Evolutionary conservation across 1,140 invertebrate genomes (phyloP).

Genomic region (Homarus americanus): DNA sequence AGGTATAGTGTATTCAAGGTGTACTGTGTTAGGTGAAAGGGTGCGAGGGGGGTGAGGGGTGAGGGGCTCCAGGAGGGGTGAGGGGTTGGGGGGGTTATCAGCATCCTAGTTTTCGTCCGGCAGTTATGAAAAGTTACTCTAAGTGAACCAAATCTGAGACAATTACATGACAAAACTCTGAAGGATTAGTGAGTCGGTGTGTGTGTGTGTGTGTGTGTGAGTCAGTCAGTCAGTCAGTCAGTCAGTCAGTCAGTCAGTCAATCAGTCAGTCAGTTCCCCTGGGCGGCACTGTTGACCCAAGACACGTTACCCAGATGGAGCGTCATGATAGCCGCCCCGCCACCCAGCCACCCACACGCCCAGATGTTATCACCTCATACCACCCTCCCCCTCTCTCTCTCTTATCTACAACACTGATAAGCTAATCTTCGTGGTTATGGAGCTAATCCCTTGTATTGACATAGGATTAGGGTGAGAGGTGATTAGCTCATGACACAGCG

Average conservation of each 20-base stretch:
- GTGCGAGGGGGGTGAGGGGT: too few species aligned
- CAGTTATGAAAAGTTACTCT: neutral
- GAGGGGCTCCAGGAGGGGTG: too few species aligned
- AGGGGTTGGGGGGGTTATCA: neutral
- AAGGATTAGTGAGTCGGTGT: neutral
- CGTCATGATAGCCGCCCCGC: neutral
- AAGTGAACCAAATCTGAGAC: neutral
- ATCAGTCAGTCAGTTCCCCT: neutral
- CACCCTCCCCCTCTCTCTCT: conserved; percentile 6
- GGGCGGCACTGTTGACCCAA: neutral
- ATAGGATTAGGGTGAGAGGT: neutral
- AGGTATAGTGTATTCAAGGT: too few species aligned
- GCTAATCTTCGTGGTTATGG: neutral
- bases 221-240: neutral
- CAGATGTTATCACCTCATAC: neutral
- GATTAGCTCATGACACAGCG: neutral
- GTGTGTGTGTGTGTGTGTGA: neutral
- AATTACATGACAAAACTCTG: neutral
- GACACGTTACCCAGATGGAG: neutral
- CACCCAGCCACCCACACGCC: neutral
- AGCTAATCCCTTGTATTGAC: neutral
- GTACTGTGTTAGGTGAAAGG: too few species aligned
- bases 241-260: too few species aligned
- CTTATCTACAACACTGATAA: neutral
- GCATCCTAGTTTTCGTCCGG: neutral